phyloP scores from a whole-genome alignment of 2,797 vertebrate species.

The Scarus forsteni region DNA sequence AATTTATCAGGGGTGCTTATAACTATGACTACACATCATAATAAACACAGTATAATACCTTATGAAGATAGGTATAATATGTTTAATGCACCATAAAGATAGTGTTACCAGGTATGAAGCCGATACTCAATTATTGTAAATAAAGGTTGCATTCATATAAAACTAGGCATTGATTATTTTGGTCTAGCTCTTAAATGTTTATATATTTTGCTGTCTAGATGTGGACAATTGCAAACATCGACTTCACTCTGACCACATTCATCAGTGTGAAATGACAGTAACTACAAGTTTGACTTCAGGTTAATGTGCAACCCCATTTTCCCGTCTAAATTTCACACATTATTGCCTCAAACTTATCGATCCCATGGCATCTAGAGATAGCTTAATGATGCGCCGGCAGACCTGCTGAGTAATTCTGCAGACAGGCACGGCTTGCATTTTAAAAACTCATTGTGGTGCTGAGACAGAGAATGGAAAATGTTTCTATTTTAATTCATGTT shows the following conservation, averaged over 20 bases:
- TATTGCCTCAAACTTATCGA: slow-evolving; percentile 13
- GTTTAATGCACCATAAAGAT: too few species aligned
- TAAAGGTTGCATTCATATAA: too few species aligned
- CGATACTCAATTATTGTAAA: too few species aligned
- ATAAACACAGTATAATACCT: too few species aligned
- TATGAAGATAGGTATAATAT: too few species aligned
- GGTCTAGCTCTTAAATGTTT: not conserved
- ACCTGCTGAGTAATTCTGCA: slow-evolving; percentile 3
- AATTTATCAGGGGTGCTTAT: too few species aligned
- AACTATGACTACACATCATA: too few species aligned
- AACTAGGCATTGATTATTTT: not conserved
- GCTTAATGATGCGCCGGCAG: slow-evolving; percentile 35
- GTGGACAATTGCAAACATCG: not conserved
- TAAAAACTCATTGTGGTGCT: slow-evolving; percentile 5
- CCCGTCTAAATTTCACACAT: slow-evolving; percentile 20
- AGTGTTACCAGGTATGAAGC: too few species aligned
- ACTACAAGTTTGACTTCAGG: not conserved
- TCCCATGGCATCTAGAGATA: slow-evolving; percentile 21
- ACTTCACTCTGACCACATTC: not conserved
- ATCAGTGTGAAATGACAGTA: not conserved
- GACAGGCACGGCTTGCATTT: slow-evolving; percentile 5
- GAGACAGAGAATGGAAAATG: slow-evolving; percentile 20
- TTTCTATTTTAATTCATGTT: slow-evolving; percentile 22
- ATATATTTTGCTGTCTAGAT: not conserved
- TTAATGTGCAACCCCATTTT: slow-evolving; percentile 5